Percentiles rank a stretch among this genome's conserved stretches.
Conservation (phyloP, 2,888 invertebrate genomes). For the Cosmopolites sordidus region DNA sequence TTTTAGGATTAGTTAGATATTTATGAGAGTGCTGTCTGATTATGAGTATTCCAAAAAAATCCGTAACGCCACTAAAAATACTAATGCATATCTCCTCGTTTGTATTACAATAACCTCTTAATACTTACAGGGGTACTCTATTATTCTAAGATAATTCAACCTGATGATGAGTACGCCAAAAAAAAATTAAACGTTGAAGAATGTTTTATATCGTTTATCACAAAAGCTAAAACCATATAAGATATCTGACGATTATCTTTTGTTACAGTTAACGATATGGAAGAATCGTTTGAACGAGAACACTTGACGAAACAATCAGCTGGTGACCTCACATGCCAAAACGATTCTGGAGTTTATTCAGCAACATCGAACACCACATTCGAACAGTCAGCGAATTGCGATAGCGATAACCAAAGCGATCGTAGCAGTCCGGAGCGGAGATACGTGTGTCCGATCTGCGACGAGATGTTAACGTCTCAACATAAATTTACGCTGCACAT, state of each 20-base stretch:
- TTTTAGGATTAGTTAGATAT: no score
- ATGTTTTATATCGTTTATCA: no score
- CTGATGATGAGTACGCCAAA: no score
- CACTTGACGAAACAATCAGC: conserved; percentile 26
- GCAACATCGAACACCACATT: conserved; percentile 37
- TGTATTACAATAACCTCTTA: no score
- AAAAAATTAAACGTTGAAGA: no score
- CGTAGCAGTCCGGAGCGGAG: conserved; percentile 37
- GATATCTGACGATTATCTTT: conserved; percentile 8
- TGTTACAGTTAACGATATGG: conserved; percentile 45
- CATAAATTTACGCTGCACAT: conserved; percentile 69
- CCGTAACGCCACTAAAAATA: no score
- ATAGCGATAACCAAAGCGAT: conserved; percentile 54
- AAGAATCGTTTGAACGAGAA: conserved; percentile 36
- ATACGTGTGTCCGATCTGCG: conserved; percentile 61
- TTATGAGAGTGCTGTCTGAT: no score
- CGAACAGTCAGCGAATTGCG: conserved; percentile 43
- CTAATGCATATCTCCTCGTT: no score
- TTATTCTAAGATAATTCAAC: no score
- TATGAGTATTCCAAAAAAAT: no score
- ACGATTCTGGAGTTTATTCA: conserved; percentile 47
- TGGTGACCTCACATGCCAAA: conserved; percentile 25
- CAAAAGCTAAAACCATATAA: no score
- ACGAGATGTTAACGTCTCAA: conserved; percentile 56
- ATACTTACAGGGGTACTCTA: no score